Evolutionary conservation across 2,888 invertebrate species (phyloP).

Genomic region (Steromphala cineraria): DNA sequence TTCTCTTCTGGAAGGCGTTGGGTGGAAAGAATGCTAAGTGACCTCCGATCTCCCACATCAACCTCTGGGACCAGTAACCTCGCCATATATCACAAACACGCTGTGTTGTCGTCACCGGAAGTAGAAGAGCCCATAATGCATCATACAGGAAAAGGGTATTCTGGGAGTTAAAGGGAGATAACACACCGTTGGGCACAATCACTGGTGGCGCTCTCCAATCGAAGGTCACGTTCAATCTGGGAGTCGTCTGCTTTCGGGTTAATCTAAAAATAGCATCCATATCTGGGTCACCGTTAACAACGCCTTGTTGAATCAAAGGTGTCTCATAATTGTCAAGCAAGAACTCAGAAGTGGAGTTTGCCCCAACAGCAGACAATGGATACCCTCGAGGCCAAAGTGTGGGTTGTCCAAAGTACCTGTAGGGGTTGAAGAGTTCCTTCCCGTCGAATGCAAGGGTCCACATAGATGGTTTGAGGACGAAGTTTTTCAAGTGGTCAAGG

Average conservation of each 20-base stretch:
- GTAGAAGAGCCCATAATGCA: conserved; percentile 59
- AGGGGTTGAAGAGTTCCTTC: conserved; percentile 8
- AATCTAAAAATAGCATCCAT: conserved; percentile 63
- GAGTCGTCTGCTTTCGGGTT: conserved; percentile 41
- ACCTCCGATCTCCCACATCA: conserved; percentile 53
- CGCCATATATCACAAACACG: conserved; percentile 62
- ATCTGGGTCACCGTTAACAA: conserved; percentile 65
- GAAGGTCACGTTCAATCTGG: conserved; percentile 46
- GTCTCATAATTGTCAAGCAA: conserved; percentile 25
- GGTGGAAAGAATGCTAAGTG: conserved; percentile 52
- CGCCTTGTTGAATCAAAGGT: conserved; percentile 59
- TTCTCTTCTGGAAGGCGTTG: conserved; percentile 45
- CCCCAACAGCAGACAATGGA: conserved; percentile 48
- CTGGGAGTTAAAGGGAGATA: conserved; percentile 60
- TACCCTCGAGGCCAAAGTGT: conserved; percentile 66
- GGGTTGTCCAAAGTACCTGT: conserved; percentile 60
- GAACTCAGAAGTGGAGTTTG: conserved; percentile 19
- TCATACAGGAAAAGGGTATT: conserved; percentile 57
- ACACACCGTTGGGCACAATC: conserved; percentile 50
- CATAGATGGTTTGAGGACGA: not conserved
- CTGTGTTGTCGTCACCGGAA: conserved; percentile 52
- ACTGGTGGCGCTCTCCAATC: conserved; percentile 54
- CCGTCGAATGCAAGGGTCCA: not conserved
- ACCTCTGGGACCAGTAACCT: conserved; percentile 58
- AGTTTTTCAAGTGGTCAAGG: not conserved